A percentile compares a stretch with the other conserved stretches of the same genome.
These are phyloP conservation scores for Aurelia sp. DNA, from an alignment of 30 jellyfish, hydroid and myxozoan species.

Conservation along the genomic window DNA sequence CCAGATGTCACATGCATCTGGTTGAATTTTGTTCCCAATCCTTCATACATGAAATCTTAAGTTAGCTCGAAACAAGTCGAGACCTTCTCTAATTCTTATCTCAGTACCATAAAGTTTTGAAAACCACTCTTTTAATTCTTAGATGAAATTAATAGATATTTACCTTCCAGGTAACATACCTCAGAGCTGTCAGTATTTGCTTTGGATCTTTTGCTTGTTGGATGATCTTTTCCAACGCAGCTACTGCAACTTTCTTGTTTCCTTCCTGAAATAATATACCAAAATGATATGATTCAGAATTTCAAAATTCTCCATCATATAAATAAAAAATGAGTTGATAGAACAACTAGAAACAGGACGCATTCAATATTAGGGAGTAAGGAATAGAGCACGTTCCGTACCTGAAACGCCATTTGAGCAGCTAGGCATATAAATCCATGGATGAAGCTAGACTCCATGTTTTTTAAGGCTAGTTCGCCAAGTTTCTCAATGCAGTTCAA, in stretches of 20 bases:
- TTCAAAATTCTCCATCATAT: background rate
- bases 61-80: no score
- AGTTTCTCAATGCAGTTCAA: conserved; percentile 67
- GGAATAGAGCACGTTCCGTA: conserved; percentile 1
- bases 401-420: conserved; percentile 96
- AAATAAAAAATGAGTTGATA: background rate
- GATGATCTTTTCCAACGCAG: conserved; percentile 54
- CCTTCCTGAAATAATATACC: conserved; percentile 57
- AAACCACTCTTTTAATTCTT: background rate
- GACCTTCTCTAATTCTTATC: no score
- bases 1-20: no score
- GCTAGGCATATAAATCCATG: conserved; percentile 87
- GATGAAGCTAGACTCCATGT: conserved; percentile 23
- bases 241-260: conserved; percentile 61
- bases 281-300: background rate
- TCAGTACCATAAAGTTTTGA: background rate
- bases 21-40: no score
- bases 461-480: conserved; percentile 72
- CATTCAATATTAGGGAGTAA: background rate
- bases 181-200: conserved; percentile 51
- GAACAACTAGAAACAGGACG: background rate
- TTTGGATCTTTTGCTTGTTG: conserved; percentile 67
- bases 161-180: conserved; percentile 44
- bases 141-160: background rate
- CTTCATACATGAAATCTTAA: no score